Evolutionary conservation across 1,140 invertebrate genomes (phyloP).

Genomic region (Lanistes nyassanus): DNA sequence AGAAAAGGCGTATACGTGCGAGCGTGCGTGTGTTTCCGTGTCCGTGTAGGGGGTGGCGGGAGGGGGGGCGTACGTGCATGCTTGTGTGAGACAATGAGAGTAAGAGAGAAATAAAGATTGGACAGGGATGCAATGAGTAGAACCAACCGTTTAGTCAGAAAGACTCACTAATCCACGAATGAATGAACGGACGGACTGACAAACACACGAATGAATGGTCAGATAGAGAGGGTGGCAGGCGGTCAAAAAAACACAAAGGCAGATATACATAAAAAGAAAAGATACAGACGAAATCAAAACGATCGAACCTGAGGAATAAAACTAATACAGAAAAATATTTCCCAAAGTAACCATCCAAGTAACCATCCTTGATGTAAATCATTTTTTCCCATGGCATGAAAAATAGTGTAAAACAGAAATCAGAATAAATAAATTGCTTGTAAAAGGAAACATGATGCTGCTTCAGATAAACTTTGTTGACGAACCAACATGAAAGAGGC

Average conservation of each 20-base stretch:
- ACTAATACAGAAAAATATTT: too few species aligned
- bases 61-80: conserved; percentile 1
- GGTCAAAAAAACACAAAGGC: too few species aligned
- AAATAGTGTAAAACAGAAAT: not conserved
- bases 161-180: too few species aligned
- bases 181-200: too few species aligned
- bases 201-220: not conserved
- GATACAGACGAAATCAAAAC: too few species aligned
- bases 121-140: too few species aligned
- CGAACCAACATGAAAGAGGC: not conserved
- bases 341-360: too few species aligned
- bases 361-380: too few species aligned
- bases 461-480: not conserved
- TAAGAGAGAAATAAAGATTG: conserved; percentile 13
- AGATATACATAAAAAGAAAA: too few species aligned
- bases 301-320: too few species aligned
- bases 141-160: too few species aligned
- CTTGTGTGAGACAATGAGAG: conserved; percentile 10
- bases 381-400: too few species aligned
- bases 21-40: not conserved
- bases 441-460: not conserved
- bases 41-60: not conserved
- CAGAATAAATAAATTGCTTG: not conserved
- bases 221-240: not conserved
- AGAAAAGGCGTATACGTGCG: not conserved